Conservation (phyloP, 2,888 invertebrate species). For the Tenthredo mesomela region DNA sequence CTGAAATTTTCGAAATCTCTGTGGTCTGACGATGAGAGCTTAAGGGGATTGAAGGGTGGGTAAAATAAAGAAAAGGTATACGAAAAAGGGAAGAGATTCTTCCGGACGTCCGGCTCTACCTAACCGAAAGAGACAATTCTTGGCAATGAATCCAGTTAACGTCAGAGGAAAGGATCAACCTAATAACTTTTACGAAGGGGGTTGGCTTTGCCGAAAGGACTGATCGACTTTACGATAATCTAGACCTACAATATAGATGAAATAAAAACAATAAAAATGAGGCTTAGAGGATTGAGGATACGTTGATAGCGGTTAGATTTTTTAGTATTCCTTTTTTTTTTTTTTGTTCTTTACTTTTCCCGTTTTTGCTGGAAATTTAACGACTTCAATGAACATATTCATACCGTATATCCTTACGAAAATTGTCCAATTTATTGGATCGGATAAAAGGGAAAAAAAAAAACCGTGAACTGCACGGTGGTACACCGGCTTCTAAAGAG, state of each 20-base stretch:
- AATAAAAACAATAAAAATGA: conserved; percentile 24
- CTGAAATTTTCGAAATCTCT: background rate
- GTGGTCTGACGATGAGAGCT: conserved; percentile 5
- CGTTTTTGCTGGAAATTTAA: background rate
- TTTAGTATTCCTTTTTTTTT: background rate
- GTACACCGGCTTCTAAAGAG: conserved; percentile 22
- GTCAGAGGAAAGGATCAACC: conserved; percentile 47
- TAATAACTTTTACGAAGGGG: conserved; percentile 43
- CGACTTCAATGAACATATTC: background rate
- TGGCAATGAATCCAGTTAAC: conserved; percentile 47
- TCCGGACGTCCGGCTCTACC: conserved; percentile 29
- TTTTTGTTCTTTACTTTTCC: background rate
- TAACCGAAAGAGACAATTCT: conserved; percentile 41
- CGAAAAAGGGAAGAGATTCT: conserved; percentile 2
- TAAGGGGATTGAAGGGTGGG: background rate
- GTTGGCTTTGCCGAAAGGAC: conserved; percentile 23
- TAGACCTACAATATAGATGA: conserved; percentile 9
- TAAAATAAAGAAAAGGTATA: background rate
- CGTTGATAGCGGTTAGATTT: conserved; percentile 5
- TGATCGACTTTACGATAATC: conserved; percentile 40
- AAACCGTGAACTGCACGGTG: background rate
- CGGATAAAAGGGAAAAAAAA: background rate
- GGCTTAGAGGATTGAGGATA: conserved; percentile 11
- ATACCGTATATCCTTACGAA: background rate
- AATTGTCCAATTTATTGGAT: conserved; percentile 7